These are phyloP conservation scores for Myotis myotis DNA, from an alignment of 2,797 vertebrate genomes.

Conservation along the genomic window DNA sequence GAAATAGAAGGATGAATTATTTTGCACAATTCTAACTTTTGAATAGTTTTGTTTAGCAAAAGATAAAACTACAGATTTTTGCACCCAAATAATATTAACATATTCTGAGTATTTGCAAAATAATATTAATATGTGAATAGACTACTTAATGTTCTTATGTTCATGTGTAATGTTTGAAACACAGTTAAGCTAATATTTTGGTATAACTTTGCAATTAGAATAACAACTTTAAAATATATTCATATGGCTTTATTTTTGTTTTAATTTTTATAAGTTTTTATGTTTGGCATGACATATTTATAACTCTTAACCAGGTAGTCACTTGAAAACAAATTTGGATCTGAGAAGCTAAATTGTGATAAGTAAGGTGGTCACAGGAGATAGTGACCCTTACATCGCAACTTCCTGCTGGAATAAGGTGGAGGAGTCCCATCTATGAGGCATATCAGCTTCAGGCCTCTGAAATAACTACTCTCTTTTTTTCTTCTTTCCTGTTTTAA, in stretches of 20 bases:
- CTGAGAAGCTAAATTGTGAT: background rate
- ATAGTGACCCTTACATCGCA: background rate
- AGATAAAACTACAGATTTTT: background rate
- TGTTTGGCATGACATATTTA: background rate
- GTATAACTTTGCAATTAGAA: background rate
- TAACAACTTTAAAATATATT: background rate
- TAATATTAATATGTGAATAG: background rate
- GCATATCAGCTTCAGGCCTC: background rate
- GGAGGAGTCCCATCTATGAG: rapidly evolving
- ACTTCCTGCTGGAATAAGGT: background rate
- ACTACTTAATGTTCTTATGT: background rate
- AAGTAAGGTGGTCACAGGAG: background rate
- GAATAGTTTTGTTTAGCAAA: background rate
- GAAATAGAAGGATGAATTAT: background rate
- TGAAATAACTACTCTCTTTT: slow-evolving; percentile 71
- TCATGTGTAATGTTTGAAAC: background rate
- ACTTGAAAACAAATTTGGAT: background rate
- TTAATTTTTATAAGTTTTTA: background rate
- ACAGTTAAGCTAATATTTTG: background rate
- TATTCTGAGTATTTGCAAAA: background rate
- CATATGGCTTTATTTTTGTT: background rate
- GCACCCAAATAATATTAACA: background rate
- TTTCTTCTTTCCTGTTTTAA: slow-evolving; percentile 55
- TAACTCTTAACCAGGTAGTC: no score
- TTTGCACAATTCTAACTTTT: background rate